These are phyloP conservation scores for Drosophila pseudoananassae DNA, from an alignment of 1,140 invertebrate genomes.

Conservation along the genomic window DNA sequence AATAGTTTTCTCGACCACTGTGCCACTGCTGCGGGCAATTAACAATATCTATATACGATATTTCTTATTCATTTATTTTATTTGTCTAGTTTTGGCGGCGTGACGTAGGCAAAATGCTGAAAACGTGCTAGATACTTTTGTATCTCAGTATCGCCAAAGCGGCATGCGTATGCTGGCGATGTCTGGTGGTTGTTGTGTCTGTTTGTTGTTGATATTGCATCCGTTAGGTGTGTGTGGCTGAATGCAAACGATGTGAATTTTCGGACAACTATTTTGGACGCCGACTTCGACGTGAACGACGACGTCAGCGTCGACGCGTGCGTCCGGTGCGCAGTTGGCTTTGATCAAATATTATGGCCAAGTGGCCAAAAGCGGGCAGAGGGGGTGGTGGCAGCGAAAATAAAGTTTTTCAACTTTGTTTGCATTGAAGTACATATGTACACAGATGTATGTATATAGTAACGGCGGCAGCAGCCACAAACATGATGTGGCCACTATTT, in stretches of 20 bases:
- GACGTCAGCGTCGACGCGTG: conserved; percentile 52
- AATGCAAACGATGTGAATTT: conserved; percentile 78
- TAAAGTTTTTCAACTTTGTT: conserved; percentile 61
- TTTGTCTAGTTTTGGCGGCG: conserved; percentile 68
- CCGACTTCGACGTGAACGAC: conserved; percentile 13
- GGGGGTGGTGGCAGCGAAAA: conserved; percentile 1
- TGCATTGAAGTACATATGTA: conserved; percentile 40
- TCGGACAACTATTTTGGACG: conserved; percentile 57
- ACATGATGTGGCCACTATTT: conserved; percentile 44
- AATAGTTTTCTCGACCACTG: conserved; percentile 32
- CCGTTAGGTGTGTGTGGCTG: conserved; percentile 78
- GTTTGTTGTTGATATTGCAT: conserved; percentile 57
- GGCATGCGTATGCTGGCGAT: conserved; percentile 35
- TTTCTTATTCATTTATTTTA: conserved; percentile 39
- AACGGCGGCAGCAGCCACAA: conserved; percentile 18
- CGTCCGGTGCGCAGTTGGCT: conserved; percentile 76
- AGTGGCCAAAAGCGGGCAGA: background rate
- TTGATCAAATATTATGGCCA: conserved; percentile 57
- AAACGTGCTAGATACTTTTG: conserved; percentile 73
- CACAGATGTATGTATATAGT: background rate
- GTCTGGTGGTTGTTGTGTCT: background rate
- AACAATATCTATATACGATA: conserved; percentile 55
- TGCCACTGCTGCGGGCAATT: conserved; percentile 64
- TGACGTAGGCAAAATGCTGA: conserved; percentile 67
- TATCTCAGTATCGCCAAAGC: conserved; percentile 43